Conservation (phyloP, 1,140 invertebrate genomes). For the Frieseomelitta varia region DNA sequence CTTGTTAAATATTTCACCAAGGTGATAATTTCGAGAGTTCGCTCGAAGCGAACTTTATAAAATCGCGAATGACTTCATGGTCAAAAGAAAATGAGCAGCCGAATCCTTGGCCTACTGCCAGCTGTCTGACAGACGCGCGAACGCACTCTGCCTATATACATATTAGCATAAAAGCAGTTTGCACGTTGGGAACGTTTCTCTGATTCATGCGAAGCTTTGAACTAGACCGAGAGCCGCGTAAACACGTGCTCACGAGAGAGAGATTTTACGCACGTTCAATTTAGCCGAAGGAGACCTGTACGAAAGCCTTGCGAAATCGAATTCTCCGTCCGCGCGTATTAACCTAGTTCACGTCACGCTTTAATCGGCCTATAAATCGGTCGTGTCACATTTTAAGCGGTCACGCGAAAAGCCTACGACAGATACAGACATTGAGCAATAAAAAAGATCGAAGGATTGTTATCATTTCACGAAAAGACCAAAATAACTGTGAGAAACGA, state of each 20-base stretch:
- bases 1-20: background rate
- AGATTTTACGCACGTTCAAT: background rate
- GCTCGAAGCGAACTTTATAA: constrained; percentile 2
- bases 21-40: constrained; percentile 1
- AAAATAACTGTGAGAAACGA: background rate
- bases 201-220: constrained; percentile 2
- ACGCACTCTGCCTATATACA: background rate
- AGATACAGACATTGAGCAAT: constrained; percentile 1
- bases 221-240: background rate
- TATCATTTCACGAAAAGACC: background rate
- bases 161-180: constrained; percentile 18
- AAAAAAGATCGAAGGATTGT: background rate
- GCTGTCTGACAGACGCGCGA: background rate
- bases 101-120: constrained; percentile 64
- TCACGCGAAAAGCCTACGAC: background rate
- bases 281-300: background rate
- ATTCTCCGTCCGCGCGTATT: constrained; percentile 25
- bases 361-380: constrained; percentile 22
- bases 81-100: constrained; percentile 31
- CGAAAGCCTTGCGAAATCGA: constrained; percentile 30
- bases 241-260: too few relatives aligned
- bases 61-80: constrained; percentile 45
- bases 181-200: constrained; percentile 2
- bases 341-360: constrained; percentile 45
- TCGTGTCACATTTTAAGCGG: background rate